Evolutionary conservation across 2,797 vertebrate species (phyloP).

Genomic region (Calcarius lapponicus): DNA sequence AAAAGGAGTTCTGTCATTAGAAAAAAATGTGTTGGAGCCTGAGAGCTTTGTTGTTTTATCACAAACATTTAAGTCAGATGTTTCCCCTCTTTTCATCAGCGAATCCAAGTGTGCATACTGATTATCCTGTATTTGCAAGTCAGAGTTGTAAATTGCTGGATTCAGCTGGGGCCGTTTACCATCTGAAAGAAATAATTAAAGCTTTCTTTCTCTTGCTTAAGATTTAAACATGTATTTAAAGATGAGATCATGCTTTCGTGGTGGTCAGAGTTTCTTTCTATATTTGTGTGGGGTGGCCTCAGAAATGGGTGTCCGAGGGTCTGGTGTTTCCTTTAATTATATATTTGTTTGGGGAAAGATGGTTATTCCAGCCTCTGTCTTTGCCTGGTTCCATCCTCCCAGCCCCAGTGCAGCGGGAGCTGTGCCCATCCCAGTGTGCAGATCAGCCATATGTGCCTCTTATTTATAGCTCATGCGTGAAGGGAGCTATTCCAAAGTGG

Average conservation of each 20-base stretch:
- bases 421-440: neutral
- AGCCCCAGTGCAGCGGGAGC: neutral
- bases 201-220: slow-evolving; percentile 25
- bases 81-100: slow-evolving; percentile 26
- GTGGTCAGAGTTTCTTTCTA: slow-evolving; percentile 27
- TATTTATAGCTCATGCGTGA: slow-evolving; percentile 42
- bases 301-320: neutral
- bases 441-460: slow-evolving; percentile 7
- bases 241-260: slow-evolving; percentile 49
- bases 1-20: slow-evolving; percentile 6
- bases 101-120: neutral
- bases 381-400: neutral
- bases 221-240: slow-evolving; percentile 30
- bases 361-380: neutral
- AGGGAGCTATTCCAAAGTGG: slow-evolving; percentile 9
- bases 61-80: neutral
- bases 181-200: slow-evolving; percentile 59
- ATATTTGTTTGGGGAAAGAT: neutral
- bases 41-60: neutral
- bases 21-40: neutral
- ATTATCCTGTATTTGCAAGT: slow-evolving; percentile 36
- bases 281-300: slow-evolving; percentile 33
- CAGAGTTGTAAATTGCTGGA: slow-evolving; percentile 41
- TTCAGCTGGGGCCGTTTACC: slow-evolving; percentile 21
- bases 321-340: slow-evolving; percentile 41